A percentile compares a stretch with the other conserved stretches of the same genome.
phyloP scores from a whole-genome alignment of 2,888 invertebrate genomes.

The Marasmarcha lunaedactyla region DNA sequence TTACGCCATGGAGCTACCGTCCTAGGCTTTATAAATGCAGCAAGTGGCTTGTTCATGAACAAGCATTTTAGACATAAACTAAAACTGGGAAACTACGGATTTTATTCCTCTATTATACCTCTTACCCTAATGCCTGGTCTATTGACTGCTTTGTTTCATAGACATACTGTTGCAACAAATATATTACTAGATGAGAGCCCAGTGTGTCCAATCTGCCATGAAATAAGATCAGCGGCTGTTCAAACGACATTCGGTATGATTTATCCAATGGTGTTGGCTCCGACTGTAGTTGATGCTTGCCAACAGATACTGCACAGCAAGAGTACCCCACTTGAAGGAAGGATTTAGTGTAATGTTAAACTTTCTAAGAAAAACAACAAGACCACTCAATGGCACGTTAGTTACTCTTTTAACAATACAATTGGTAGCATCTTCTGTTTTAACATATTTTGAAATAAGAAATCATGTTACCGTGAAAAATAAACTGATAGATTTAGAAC shows the following conservation, averaged over 20 bases:
- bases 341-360: conserved; percentile 65
- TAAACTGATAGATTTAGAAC: conserved; percentile 46
- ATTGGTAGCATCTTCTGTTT: conserved; percentile 56
- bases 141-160: conserved; percentile 65
- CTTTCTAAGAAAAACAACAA: conserved; percentile 63
- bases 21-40: conserved; percentile 60
- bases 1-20: conserved; percentile 58
- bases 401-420: conserved; percentile 61
- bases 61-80: conserved; percentile 72
- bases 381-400: conserved; percentile 60
- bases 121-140: conserved; percentile 71
- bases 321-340: conserved; percentile 72
- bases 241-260: conserved; percentile 64
- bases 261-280: conserved; percentile 73
- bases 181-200: conserved; percentile 67
- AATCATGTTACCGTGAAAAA: conserved; percentile 47
- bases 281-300: conserved; percentile 73
- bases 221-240: conserved; percentile 67
- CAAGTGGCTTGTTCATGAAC: conserved; percentile 73
- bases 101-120: conserved; percentile 71
- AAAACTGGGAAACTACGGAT: conserved; percentile 70
- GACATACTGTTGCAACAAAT: conserved; percentile 63
- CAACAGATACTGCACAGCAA: conserved; percentile 70
- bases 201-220: conserved; percentile 74
- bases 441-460: conserved; percentile 74